Evolutionary conservation across 2,113 vertebrate genomes (phyloP), one percentile per base, ranked within the genome.

Genomic region (Daubentonia madagascariensis): DNA sequence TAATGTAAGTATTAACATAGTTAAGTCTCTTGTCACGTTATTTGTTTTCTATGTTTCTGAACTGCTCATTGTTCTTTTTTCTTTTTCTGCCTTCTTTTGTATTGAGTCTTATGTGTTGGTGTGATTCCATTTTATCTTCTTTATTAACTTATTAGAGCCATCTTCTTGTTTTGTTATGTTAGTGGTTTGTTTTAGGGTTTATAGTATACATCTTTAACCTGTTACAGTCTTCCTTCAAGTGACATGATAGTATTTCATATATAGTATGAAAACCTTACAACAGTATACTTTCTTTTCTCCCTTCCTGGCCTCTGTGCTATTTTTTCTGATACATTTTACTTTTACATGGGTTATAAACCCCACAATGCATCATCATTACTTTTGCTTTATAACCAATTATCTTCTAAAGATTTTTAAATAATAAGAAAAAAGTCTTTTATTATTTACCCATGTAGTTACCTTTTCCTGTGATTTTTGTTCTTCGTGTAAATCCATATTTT

Each of bases 361-460:
- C 68, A 52, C 7, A 17, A 65, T 72, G 45, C n/a, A 73, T 40
- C 89, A 30, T 72, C 84, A 83, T 63, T 90, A 16, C 20, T 73
- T 91, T 95, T 95, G 59, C 85, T 90, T 96, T 86, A 81, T 61
- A 96, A 50, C 5, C 50, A 84, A 81, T 88, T 96, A 70, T 52
- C 57, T 96, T 92, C 83, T 65, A 70, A 91, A 89, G 45, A 72
- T 17, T 78, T 83, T 93, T n/a, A 95, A 95, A 50, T 73, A 88
- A 85, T 18, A 70, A 76, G 72, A 35, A 68, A 68, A 80, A 73
- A 73, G 28, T 32, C 8, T 85, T n/a, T 91, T 63, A 30, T 63
- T 67, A 91, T 85, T 68, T 92, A 84, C 63, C 87, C 20, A 28
- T 20, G 30, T n/a, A 57, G 25, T 85, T 45, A 52, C 35, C 73